Percentiles rank a stretch among this genome's conserved stretches.
Conservation (phyloP, 1,140 invertebrate species). For the Heliconius nattereri region DNA sequence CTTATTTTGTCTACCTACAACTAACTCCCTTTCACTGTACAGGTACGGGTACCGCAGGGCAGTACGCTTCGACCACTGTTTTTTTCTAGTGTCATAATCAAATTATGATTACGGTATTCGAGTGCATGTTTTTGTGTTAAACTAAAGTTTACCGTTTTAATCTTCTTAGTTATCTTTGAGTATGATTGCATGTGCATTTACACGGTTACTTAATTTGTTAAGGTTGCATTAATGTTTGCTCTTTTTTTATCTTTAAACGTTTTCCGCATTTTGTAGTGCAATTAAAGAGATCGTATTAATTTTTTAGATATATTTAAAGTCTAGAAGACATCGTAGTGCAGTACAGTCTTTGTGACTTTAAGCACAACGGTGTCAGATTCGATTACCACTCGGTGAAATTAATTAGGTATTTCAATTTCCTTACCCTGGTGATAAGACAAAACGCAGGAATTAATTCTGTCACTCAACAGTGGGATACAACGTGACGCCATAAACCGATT, state of each 20-base stretch:
- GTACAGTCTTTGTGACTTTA: too few species aligned
- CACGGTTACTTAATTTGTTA: background rate
- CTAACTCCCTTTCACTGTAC: slow-evolving; percentile 67
- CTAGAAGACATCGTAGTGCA: too few species aligned
- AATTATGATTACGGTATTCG: slow-evolving; percentile 46
- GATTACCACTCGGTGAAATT: too few species aligned
- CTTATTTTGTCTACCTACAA: slow-evolving; percentile 79
- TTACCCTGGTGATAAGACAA: too few species aligned
- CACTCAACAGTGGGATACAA: too few species aligned
- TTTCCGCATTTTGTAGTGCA: background rate
- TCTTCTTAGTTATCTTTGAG: slow-evolving; percentile 39
- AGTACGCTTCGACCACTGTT: slow-evolving; percentile 50
- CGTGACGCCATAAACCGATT: too few species aligned
- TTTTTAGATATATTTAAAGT: too few species aligned
- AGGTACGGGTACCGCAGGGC: slow-evolving; percentile 57
- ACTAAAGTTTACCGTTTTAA: slow-evolving; percentile 64
- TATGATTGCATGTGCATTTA: background rate
- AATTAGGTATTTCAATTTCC: too few species aligned
- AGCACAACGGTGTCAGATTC: too few species aligned
- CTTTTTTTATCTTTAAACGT: background rate
- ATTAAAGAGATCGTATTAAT: too few species aligned
- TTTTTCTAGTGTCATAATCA: slow-evolving; percentile 63
- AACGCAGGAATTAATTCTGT: too few species aligned
- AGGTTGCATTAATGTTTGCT: background rate
- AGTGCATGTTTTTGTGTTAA: slow-evolving; percentile 56